Conservation (phyloP, 2,888 invertebrate genomes). For the Athripsodes cinereus region DNA sequence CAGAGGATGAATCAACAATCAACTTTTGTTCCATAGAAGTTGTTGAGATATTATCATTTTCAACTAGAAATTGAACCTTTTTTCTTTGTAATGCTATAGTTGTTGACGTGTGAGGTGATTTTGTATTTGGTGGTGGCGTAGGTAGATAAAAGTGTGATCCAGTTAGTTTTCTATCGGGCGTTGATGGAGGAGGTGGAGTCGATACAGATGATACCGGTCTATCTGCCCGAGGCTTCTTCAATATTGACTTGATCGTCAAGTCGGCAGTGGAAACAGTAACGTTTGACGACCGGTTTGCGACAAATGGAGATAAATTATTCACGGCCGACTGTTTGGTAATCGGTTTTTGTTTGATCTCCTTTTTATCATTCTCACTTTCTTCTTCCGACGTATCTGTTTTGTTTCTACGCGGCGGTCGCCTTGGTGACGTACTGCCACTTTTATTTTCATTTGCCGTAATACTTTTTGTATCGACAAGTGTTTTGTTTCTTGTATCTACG, state of each 20-base stretch:
- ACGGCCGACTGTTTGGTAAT: constrained; percentile 25
- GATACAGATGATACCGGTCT: constrained; percentile 32
- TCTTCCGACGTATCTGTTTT: constrained; percentile 48
- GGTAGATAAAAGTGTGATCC: constrained; percentile 60
- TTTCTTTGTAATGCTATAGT: constrained; percentile 54
- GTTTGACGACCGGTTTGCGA: constrained; percentile 23
- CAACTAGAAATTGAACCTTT: constrained; percentile 67
- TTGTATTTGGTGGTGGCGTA: constrained; percentile 41
- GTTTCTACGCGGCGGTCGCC: constrained; percentile 54
- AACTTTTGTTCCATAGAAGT: constrained; percentile 30
- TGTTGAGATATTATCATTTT: constrained; percentile 43
- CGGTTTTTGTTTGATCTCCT: constrained; percentile 25
- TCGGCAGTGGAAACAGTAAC: constrained; percentile 13
- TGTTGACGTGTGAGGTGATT: constrained; percentile 35
- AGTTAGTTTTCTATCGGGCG: constrained; percentile 26
- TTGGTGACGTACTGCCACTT: constrained; percentile 44
- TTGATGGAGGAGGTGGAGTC: constrained; percentile 30
- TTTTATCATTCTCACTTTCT: constrained; percentile 30
- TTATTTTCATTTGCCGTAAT: constrained; percentile 8
- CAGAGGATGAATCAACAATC: constrained; percentile 7
- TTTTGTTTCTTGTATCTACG: constrained; percentile 23
- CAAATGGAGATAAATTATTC: constrained; percentile 28
- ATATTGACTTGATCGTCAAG: constrained; percentile 43
- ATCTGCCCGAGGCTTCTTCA: constrained; percentile 44
- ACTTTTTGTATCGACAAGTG: not conserved